These are phyloP conservation scores for Crioceris asparagi DNA, from an alignment of 2,888 invertebrate species.

Conservation along the genomic window DNA sequence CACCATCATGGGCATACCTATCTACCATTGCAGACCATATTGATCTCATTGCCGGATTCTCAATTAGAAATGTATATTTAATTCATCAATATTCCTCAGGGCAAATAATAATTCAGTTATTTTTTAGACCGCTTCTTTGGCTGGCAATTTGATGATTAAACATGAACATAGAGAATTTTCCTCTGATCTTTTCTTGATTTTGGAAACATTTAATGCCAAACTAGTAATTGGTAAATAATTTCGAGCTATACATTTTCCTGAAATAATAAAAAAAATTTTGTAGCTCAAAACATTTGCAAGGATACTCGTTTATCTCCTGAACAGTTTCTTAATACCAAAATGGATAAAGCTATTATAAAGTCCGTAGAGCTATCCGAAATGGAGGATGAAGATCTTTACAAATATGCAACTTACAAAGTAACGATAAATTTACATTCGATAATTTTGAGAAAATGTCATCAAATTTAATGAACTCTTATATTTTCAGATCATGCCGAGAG, in stretches of 20 bases:
- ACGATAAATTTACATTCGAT: too few relatives aligned
- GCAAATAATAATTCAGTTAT: slow-evolving; percentile 1
- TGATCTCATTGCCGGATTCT: slow-evolving; percentile 57
- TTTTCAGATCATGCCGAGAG: slow-evolving; percentile 57
- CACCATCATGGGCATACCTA: slow-evolving; percentile 46
- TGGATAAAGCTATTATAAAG: too few relatives aligned
- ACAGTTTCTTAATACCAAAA: too few relatives aligned
- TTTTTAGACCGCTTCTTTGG: slow-evolving; percentile 48
- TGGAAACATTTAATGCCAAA: slow-evolving; percentile 49
- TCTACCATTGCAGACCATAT: slow-evolving; percentile 49
- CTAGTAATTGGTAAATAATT: slow-evolving; percentile 30
- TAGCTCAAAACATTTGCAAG: not conserved
- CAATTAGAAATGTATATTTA: slow-evolving; percentile 66
- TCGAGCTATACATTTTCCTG: not conserved
- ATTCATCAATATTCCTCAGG: too few relatives aligned
- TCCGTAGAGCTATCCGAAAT: too few relatives aligned
- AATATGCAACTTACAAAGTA: too few relatives aligned
- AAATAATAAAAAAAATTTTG: not conserved
- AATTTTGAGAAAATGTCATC: too few relatives aligned
- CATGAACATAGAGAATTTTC: slow-evolving; percentile 56
- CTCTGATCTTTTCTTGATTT: slow-evolving; percentile 58
- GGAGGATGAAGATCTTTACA: too few relatives aligned
- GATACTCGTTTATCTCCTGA: not conserved
- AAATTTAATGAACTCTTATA: too few relatives aligned
- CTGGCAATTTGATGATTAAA: slow-evolving; percentile 63